A percentile compares a stretch with the other conserved stretches of the same genome.
Conservation (phyloP, 2,113 vertebrate genomes). For the Lepus europaeus region DNA sequence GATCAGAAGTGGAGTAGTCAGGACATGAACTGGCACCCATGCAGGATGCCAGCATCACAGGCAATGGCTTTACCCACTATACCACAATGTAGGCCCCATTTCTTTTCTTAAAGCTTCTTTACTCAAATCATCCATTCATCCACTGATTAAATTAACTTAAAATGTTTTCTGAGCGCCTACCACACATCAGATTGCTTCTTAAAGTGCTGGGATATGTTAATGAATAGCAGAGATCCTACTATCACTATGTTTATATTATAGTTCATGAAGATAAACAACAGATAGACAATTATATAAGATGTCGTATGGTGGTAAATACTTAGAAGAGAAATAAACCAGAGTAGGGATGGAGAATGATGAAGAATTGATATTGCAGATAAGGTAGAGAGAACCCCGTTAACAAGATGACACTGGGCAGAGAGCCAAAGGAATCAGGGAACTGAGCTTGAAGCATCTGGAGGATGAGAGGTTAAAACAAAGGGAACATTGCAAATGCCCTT, state of each 20-base stretch:
- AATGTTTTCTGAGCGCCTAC: not conserved
- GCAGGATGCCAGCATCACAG: no score
- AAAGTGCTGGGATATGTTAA: not conserved
- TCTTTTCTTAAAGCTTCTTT: constrained; percentile 7
- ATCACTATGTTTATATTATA: not conserved
- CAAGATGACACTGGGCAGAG: not conserved
- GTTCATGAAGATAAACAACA: not conserved
- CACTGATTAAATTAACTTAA: constrained; percentile 38
- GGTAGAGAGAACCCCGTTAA: not conserved
- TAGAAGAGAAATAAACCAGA: not conserved
- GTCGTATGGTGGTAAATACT: not conserved
- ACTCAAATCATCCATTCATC: not conserved
- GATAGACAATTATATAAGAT: not conserved
- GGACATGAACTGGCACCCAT: no score
- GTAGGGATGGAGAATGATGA: not conserved
- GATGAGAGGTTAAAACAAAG: not conserved
- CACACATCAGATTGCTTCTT: not conserved
- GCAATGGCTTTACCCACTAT: no score
- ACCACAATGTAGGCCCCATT: no score
- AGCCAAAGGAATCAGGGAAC: not conserved
- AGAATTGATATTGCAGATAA: not conserved
- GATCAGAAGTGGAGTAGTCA: no score
- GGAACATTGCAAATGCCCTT: not conserved
- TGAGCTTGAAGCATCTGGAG: not conserved
- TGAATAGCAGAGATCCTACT: not conserved